These are phyloP conservation scores for Diplodus puntazzo DNA, from an alignment of 2,797 vertebrate species.

Conservation along the genomic window DNA sequence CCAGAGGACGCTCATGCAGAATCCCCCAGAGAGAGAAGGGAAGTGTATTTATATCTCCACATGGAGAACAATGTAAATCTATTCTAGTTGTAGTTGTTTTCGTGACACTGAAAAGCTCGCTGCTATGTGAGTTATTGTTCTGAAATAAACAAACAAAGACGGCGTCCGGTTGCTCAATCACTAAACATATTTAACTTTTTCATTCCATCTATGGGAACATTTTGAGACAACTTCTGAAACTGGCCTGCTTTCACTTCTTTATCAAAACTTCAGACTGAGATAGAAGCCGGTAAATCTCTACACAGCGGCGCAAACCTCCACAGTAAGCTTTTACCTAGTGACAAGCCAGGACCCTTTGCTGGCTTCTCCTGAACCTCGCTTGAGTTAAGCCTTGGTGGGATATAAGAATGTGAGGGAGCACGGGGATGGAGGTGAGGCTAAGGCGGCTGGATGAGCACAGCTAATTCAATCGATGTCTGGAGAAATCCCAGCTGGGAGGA, in stretches of 20 bases:
- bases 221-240: neutral
- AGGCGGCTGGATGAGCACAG: slow-evolving; percentile 12
- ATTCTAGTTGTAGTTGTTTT: slow-evolving; percentile 16
- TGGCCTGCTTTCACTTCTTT: slow-evolving; percentile 1
- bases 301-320: neutral
- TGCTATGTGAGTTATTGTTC: slow-evolving; percentile 31
- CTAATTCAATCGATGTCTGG: slow-evolving; percentile 53
- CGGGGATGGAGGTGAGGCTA: slow-evolving; percentile 11
- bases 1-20: slow-evolving; percentile 32
- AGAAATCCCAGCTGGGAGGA: slow-evolving; percentile 49
- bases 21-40: slow-evolving; percentile 23
- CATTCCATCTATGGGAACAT: neutral
- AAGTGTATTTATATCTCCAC: slow-evolving; percentile 7
- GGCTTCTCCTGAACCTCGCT: slow-evolving; percentile 38
- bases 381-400: slow-evolving; percentile 41
- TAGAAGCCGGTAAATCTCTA: slow-evolving; percentile 16
- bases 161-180: neutral
- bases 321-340: neutral
- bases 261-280: neutral
- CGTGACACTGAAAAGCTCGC: neutral
- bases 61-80: slow-evolving; percentile 47
- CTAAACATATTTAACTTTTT: slow-evolving; percentile 13
- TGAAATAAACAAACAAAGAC: slow-evolving; percentile 16
- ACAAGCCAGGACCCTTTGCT: slow-evolving; percentile 8
- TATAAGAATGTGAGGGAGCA: neutral